Conservation (phyloP, 2,797 vertebrate genomes). For the Propithecus perrieri region DNA sequence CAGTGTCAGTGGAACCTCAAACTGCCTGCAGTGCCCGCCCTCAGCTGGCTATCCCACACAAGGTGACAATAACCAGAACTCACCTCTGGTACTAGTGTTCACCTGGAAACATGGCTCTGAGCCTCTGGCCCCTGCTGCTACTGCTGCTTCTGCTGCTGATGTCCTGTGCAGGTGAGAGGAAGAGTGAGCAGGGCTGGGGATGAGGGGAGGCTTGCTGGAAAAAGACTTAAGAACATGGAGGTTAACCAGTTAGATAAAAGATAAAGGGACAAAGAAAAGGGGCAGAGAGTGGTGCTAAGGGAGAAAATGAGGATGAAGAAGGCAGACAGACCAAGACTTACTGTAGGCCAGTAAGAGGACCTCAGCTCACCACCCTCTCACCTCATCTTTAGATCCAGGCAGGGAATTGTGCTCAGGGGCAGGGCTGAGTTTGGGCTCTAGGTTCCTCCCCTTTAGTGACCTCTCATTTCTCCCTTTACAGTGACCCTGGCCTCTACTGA, state of each 20-base stretch:
- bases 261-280: not conserved
- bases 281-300: not conserved
- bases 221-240: not conserved
- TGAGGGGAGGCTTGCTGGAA: constrained; percentile 81
- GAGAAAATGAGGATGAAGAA: constrained; percentile 10
- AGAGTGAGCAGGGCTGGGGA: constrained; percentile 28
- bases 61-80: constrained; percentile 47
- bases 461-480: constrained; percentile 54
- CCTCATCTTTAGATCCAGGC: not conserved
- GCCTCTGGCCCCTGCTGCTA: not conserved
- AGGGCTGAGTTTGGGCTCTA: not conserved
- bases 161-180: constrained; percentile 83
- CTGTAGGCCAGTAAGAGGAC: not conserved
- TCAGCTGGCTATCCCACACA: constrained; percentile 38
- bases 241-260: not conserved
- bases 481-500: constrained; percentile 45
- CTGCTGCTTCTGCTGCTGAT: constrained; percentile 56
- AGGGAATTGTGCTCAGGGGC: not conserved
- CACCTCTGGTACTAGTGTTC: not conserved
- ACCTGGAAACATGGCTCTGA: constrained; percentile 65
- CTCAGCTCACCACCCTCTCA: not conserved
- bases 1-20: constrained; percentile 47
- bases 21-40: not conserved
- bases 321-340: not conserved
- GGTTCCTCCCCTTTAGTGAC: not conserved